phyloP scores from a whole-genome alignment of 2,797 vertebrate species.

The Poecilia gillii region DNA sequence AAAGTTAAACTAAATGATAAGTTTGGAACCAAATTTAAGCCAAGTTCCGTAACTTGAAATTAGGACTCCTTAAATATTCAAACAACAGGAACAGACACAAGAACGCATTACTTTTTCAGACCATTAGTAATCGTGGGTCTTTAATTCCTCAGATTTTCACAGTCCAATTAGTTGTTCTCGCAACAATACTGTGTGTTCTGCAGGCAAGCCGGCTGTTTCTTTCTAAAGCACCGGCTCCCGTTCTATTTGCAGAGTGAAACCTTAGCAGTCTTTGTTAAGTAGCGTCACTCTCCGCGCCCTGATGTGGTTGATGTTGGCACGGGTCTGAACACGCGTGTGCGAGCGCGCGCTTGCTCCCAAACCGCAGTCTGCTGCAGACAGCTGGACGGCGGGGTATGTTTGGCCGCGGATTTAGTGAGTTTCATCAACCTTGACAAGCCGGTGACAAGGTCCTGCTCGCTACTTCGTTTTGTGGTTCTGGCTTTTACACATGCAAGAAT shows the following conservation, averaged over 20 bases:
- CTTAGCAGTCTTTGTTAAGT: slow-evolving; percentile 19
- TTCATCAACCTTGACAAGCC: slow-evolving; percentile 61
- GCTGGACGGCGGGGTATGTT: slow-evolving; percentile 54
- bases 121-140: background rate
- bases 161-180: background rate
- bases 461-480: slow-evolving; percentile 24
- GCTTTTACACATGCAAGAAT: slow-evolving; percentile 18
- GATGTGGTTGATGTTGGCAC: slow-evolving; percentile 47
- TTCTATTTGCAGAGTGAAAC: slow-evolving; percentile 33
- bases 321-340: slow-evolving; percentile 12
- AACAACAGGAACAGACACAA: background rate
- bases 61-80: background rate
- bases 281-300: slow-evolving; percentile 15
- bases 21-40: background rate
- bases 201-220: slow-evolving; percentile 8
- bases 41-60: background rate
- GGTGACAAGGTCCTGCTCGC: slow-evolving; percentile 44
- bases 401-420: slow-evolving; percentile 51
- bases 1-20: background rate
- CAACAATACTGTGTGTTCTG: background rate
- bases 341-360: slow-evolving; percentile 42
- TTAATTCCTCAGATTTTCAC: background rate
- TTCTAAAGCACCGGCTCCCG: background rate
- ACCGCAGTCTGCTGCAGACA: slow-evolving; percentile 51
- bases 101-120: background rate